Evolutionary conservation across 2,888 invertebrate species (phyloP).

Genomic region (Drosophila hamatofila): DNA sequence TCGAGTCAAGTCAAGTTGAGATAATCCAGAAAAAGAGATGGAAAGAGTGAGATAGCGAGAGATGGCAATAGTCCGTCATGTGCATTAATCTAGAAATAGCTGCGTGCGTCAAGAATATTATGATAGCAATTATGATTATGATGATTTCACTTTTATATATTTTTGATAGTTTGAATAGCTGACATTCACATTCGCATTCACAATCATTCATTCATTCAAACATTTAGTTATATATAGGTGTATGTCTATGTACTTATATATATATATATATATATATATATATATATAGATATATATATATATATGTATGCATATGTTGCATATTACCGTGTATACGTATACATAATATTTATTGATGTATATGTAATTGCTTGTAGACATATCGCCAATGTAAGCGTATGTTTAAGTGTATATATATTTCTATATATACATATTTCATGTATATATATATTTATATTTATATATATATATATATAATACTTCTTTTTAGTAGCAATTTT

Average conservation of each 20-base stretch:
- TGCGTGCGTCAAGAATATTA: constrained; percentile 9
- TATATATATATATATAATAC: constrained; percentile 1
- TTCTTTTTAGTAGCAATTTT: constrained; percentile 24
- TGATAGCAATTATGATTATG: background rate
- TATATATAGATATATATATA: background rate
- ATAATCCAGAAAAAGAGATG: background rate
- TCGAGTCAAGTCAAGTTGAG: background rate
- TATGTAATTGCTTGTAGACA: constrained; percentile 11
- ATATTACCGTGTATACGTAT: background rate
- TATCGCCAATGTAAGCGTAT: constrained; percentile 4
- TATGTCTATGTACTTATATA: background rate
- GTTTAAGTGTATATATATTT: background rate
- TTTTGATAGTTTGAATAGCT: constrained; percentile 1
- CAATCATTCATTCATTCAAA: constrained; percentile 5
- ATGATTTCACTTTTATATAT: background rate
- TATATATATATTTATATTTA: constrained; percentile 3
- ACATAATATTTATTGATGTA: constrained; percentile 1
- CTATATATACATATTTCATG: background rate
- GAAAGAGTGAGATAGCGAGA: constrained; percentile 8
- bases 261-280: background rate
- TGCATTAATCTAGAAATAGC: constrained; percentile 8
- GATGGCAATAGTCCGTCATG: constrained; percentile 15
- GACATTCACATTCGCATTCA: constrained; percentile 1
- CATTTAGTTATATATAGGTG: background rate
- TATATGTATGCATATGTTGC: background rate